These are phyloP conservation scores for Amazona vittata DNA, from an alignment of 2,113 vertebrate genomes.

Conservation along the genomic window DNA sequence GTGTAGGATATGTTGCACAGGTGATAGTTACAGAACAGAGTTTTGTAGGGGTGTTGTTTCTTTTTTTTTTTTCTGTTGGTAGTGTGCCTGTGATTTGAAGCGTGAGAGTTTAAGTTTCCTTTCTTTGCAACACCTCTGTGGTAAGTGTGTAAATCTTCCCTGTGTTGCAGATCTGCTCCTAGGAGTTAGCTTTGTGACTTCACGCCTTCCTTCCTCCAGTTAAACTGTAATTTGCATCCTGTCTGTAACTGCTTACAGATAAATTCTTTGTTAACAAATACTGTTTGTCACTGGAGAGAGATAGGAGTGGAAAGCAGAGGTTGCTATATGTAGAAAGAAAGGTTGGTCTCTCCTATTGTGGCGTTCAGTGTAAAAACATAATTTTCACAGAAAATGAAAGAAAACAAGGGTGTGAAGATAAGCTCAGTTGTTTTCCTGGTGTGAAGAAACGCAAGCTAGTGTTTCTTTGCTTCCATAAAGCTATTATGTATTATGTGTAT, in stretches of 20 bases:
- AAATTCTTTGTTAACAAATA: not conserved
- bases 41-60: not conserved
- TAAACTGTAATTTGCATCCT: not conserved
- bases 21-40: not conserved
- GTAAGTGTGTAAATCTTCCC: not conserved
- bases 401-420: not conserved
- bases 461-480: not conserved
- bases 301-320: not conserved
- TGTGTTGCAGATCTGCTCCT: not conserved
- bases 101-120: not conserved
- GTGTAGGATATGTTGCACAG: not conserved
- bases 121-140: not conserved
- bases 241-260: not conserved
- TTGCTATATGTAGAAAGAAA: not conserved
- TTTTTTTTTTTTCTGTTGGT: not conserved
- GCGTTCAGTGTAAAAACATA: not conserved
- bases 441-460: not conserved
- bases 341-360: not conserved
- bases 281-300: not conserved
- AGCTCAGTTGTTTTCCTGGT: not conserved
- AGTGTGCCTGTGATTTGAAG: not conserved
- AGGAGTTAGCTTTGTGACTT: not conserved
- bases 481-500: rapidly evolving
- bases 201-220: not conserved
- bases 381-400: not conserved